phyloP scores from a whole-genome alignment of 2,888 invertebrate genomes.

The Caenorhabditis wallacei region DNA sequence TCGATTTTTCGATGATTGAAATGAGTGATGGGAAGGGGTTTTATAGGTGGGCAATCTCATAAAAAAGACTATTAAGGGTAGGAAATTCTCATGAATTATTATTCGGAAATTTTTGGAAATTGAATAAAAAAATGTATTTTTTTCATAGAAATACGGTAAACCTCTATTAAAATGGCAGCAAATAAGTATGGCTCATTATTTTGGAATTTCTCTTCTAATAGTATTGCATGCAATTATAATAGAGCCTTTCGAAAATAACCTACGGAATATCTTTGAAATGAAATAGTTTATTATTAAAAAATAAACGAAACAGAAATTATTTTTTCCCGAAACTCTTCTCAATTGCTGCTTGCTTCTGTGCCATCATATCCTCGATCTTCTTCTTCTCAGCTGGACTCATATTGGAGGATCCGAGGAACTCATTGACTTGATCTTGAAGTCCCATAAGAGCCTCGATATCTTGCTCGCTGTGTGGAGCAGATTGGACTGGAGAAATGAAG shows the following conservation, averaged over 20 bases:
- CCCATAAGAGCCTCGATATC: conserved; percentile 27
- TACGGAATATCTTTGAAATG: background rate
- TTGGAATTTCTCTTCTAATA: too few species aligned
- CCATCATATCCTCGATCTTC: conserved; percentile 34
- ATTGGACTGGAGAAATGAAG: conserved; percentile 2
- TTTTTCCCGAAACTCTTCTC: conserved; percentile 19
- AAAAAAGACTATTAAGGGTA: background rate
- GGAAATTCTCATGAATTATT: background rate
- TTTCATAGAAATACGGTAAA: too few species aligned
- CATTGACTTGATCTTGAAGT: conserved; percentile 24
- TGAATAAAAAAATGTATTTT: too few species aligned
- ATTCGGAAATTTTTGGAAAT: background rate
- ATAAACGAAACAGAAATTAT: background rate
- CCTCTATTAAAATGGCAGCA: too few species aligned
- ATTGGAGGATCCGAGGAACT: conserved; percentile 8
- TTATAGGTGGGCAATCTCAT: background rate
- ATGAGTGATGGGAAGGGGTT: background rate
- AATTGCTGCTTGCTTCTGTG: conserved; percentile 15
- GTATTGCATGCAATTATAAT: too few species aligned
- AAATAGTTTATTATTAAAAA: background rate
- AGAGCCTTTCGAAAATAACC: too few species aligned
- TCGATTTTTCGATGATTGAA: background rate
- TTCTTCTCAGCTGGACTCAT: conserved; percentile 16
- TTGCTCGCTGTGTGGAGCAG: conserved; percentile 17
- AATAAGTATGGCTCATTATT: too few species aligned